A percentile compares a stretch with the other conserved stretches of the same genome.
Conservation (phyloP, 2,888 invertebrate species). For the Andricus quercusramuli region DNA sequence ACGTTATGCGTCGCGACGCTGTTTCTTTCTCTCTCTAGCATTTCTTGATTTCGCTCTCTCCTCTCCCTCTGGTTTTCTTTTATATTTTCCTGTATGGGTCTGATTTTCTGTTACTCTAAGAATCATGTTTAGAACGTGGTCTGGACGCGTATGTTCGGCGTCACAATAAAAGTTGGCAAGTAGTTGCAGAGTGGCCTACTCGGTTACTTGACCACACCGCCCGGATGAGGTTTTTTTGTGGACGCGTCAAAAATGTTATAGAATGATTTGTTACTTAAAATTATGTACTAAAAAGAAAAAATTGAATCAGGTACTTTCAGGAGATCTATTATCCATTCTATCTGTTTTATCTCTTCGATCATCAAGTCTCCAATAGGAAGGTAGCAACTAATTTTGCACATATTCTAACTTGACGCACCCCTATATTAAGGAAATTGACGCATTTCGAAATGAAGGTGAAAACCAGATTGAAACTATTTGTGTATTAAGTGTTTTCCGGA, state of each 20-base stretch:
- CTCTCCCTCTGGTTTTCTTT: constrained; percentile 44
- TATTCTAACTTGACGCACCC: no score
- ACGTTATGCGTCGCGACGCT: constrained; percentile 62
- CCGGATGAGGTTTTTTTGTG: constrained; percentile 5
- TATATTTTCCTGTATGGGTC: constrained; percentile 33
- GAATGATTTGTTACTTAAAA: no score
- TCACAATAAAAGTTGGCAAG: constrained; percentile 45
- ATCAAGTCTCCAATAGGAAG: no score
- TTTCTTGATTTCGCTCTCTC: constrained; percentile 3
- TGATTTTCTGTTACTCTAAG: constrained; percentile 41
- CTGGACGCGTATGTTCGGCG: constrained; percentile 54
- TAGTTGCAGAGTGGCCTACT: constrained; percentile 41
- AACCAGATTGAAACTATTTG: no score
- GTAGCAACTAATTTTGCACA: no score
- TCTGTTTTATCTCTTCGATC: no score
- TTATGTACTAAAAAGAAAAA: no score
- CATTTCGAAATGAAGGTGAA: no score
- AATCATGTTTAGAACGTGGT: constrained; percentile 68
- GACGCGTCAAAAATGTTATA: neutral
- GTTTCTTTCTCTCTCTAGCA: constrained; percentile 37
- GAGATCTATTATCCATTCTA: no score
- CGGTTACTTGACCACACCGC: neutral
- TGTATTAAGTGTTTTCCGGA: no score
- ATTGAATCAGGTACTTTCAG: no score
- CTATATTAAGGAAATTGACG: no score